Evolutionary conservation across 2,888 invertebrate genomes (phyloP), one percentile per base, ranked within the genome.

Genomic region (Arrhopalites spinosus): DNA sequence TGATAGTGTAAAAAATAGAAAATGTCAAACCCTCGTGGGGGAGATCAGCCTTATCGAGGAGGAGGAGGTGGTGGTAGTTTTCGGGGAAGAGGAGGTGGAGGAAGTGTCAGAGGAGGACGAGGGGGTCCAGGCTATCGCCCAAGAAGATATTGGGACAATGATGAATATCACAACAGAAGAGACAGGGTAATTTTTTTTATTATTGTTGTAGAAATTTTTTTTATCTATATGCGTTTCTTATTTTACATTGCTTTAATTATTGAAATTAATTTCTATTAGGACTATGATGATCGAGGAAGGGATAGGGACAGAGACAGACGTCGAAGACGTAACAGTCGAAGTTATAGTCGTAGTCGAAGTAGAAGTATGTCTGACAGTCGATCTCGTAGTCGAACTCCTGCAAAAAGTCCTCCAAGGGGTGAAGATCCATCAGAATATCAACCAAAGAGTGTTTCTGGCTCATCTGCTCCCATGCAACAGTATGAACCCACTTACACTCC

Each of bases 121-220:
- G n/a, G n/a, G n/a, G 59, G 82, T 23, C 77, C 79, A 23, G 74
- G 73, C 2, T 77, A 75, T 61, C 73, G 77, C 47, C 80, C 79
- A 0, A 64, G 81, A 50, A 63, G 82, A 64, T 82, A 82, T 66
- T 82, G 82, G 82, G 82, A 82, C 56, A 81, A 77, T 75, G 82
- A 82, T 74, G 81, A 82, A 20, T 81, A 78, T 63, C 75, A 81
- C 56, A n/a, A n/a, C n/a, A 79, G 77, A 25, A 50, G 75, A 70
- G 79, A 79, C 13, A 66, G 79, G 77, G 82, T 79, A 78, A 75
- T 70, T 67, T 68, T 43, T 17, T 20, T 50, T n/a, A 63, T 61
- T 30, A 61, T 66, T 11, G 15, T 45, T 11, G 15, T 45, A 11
- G 15, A 15, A 45, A 45, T 45, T 45, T 7, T 45, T 45, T 45